phyloP scores from a whole-genome alignment of 2,797 vertebrate genomes.

The Mastacembelus armatus region DNA sequence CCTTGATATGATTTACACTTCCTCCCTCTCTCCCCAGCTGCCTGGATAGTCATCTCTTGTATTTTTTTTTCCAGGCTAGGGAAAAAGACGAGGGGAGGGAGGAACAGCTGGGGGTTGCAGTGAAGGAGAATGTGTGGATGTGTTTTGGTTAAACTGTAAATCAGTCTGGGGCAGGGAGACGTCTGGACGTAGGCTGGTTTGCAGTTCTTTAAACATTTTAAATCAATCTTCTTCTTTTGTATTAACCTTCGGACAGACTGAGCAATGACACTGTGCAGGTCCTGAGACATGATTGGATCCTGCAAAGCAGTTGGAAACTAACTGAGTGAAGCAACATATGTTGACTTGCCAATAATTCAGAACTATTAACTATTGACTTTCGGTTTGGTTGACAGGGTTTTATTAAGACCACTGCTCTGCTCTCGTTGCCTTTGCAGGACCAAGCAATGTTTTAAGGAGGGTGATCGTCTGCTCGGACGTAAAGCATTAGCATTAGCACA shows the following conservation, averaged over 20 bases:
- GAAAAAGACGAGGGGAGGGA: not conserved
- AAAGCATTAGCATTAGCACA: too few relatives aligned
- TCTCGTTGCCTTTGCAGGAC: too few relatives aligned
- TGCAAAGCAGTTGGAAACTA: conserved; percentile 4
- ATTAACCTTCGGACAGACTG: conserved; percentile 1
- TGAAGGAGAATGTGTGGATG: conserved; percentile 39
- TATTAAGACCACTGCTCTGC: too few relatives aligned
- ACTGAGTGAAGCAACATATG: too few relatives aligned
- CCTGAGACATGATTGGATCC: conserved; percentile 17
- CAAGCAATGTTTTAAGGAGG: too few relatives aligned
- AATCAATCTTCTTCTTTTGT: conserved; percentile 5
- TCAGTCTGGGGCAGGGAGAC: conserved; percentile 38
- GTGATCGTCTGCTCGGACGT: too few relatives aligned
- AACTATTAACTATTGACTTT: too few relatives aligned
- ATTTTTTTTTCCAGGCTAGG: conserved; percentile 10
- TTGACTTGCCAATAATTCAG: too few relatives aligned
- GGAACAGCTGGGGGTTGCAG: not conserved
- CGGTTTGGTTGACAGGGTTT: too few relatives aligned
- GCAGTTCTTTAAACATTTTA: conserved; percentile 7
- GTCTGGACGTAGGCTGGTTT: conserved; percentile 15
- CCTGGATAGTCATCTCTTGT: conserved; percentile 50
- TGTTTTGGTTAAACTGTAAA: conserved; percentile 70
- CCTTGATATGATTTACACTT: conserved; percentile 66
- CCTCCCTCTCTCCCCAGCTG: conserved; percentile 56
- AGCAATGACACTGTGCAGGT: conserved; percentile 23